phyloP scores from a whole-genome alignment of 2,113 vertebrate species.

The Onychostoma macrolepis region DNA sequence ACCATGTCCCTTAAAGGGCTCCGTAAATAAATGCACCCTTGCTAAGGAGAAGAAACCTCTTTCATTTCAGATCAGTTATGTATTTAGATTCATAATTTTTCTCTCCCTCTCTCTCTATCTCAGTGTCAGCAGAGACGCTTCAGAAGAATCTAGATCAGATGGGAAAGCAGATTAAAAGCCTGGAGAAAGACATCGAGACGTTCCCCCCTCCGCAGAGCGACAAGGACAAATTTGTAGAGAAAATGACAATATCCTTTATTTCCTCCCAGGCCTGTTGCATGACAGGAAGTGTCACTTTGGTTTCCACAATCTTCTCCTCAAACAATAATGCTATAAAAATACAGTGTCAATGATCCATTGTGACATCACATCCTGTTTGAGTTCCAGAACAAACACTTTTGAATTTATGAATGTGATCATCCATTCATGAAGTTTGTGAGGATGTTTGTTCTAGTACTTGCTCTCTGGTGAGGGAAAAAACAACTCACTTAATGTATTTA shows the following conservation, averaged over 20 bases:
- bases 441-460: background rate
- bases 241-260: slow-evolving; percentile 83
- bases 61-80: background rate
- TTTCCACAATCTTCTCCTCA: background rate
- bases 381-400: background rate
- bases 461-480: background rate
- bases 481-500: background rate
- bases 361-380: slow-evolving; percentile 30
- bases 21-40: background rate
- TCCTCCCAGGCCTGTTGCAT: background rate
- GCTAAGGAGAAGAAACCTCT: background rate
- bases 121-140: slow-evolving; percentile 83
- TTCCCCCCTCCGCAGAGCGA: slow-evolving; percentile 81
- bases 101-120: background rate
- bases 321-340: background rate
- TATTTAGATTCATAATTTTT: background rate
- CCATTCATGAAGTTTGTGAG: background rate
- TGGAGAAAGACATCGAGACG: slow-evolving; percentile 79
- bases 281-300: background rate
- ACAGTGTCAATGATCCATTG: background rate
- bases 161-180: slow-evolving; percentile 78
- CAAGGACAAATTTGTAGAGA: slow-evolving; percentile 81
- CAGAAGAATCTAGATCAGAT: slow-evolving; percentile 86
- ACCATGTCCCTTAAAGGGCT: too few relatives aligned
- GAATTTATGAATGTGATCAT: background rate